These are phyloP conservation scores for Lasius fuliginosus DNA, from an alignment of 2,888 invertebrate genomes.

Conservation along the genomic window DNA sequence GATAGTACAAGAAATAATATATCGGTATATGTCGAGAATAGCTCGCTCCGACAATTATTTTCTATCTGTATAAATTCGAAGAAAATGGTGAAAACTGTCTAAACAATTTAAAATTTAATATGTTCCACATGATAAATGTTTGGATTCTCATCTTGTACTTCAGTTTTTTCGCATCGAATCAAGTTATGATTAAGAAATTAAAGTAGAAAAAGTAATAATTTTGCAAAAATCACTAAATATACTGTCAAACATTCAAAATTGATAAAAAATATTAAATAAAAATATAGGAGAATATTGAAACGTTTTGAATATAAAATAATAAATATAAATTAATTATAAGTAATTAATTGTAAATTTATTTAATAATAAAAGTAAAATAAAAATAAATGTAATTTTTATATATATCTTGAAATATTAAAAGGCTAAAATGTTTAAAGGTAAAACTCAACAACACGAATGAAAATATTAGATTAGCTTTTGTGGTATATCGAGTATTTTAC, in stretches of 20 bases:
- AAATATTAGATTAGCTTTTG: background rate
- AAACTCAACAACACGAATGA: background rate
- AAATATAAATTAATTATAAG: background rate
- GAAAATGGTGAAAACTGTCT: slow-evolving; percentile 32
- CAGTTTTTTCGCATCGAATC: background rate
- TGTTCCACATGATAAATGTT: background rate
- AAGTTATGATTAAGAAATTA: background rate
- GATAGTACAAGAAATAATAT: background rate
- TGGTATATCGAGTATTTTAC: background rate
- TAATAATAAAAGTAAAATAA: background rate
- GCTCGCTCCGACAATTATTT: slow-evolving; percentile 16
- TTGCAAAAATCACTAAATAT: background rate
- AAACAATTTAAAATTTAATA: slow-evolving; percentile 3
- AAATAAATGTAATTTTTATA: background rate
- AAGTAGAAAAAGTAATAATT: background rate
- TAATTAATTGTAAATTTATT: slow-evolving; percentile 1
- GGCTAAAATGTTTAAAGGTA: background rate
- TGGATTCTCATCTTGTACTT: background rate
- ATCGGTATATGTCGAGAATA: slow-evolving; percentile 22
- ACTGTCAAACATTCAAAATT: background rate
- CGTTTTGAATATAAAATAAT: background rate
- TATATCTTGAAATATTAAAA: background rate
- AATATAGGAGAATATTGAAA: background rate
- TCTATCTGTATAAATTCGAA: slow-evolving; percentile 2
- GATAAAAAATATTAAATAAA: slow-evolving; percentile 2